Evolutionary conservation across 1,140 invertebrate genomes (phyloP), one percentile per base, ranked within the genome.

Genomic region (Trichomalopsis sarcophagae): DNA sequence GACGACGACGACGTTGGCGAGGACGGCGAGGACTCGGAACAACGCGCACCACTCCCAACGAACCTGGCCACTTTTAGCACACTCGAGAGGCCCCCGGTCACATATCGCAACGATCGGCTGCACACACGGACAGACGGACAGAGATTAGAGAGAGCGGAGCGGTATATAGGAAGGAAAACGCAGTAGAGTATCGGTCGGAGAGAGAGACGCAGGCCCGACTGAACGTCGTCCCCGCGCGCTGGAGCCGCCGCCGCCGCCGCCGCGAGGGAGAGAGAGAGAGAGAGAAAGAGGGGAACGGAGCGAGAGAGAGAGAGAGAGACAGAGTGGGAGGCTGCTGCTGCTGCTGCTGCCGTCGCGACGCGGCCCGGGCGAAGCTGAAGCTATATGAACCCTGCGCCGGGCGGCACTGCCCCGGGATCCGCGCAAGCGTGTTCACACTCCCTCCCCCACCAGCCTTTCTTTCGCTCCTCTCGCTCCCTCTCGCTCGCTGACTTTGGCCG

Each of bases 281-380:
- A 40, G 14, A 75, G 69, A 50, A 30, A 14, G n/a, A 21, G 14
- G 21, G 78, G 0, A 9, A 50, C 1, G 9, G n/a, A 66, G 13
- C 14, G 36, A 2, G 78, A 36, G n/a, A 9, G 47, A 23, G 47
- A 55, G 73, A 21, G 62, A 50, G 47, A 33, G 44, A 80, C 50
- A 71, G 66, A 27, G 62, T 81, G 71, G 82, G 36, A 27, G 71
- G 85, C 81, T 71, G 27, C 82, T 87, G 87, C 86, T 87, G 87
- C 86, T 87, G 75, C 84, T 87, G 84, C 90, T 88, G 89, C 89
- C 89, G 89, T 90, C 89, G 89, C 90, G 91, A 92, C 91, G 81
- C 81, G 92, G 90, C 92, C 92, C 92, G 92, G 92, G 92, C 92
- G 92, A 92, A 93, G 92, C 92, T 93, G 68, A 71, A 71, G 68